phyloP scores from a whole-genome alignment of 2,797 vertebrate species.

The Parotocinclus haroldoi region DNA sequence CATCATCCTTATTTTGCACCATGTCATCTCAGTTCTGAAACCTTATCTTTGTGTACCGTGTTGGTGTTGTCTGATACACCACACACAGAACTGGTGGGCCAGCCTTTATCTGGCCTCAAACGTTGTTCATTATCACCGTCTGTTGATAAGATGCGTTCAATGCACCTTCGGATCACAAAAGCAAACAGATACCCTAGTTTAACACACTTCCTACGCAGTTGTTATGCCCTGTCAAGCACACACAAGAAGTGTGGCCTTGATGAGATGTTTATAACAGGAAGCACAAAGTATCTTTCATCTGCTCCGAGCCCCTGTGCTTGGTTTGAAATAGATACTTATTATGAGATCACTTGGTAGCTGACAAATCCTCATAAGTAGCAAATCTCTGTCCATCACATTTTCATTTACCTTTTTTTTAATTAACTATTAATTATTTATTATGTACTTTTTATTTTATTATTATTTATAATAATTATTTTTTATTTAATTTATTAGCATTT shows the following conservation, averaged over 20 bases:
- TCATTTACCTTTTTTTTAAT: slow-evolving; percentile 18
- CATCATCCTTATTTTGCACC: slow-evolving; percentile 29
- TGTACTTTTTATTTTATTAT: too few species aligned
- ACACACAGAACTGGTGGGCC: slow-evolving; percentile 53
- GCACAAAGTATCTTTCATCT: not conserved
- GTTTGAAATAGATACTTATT: slow-evolving; percentile 2
- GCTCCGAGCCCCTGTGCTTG: not conserved
- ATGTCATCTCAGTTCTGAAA: slow-evolving; percentile 58
- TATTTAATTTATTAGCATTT: slow-evolving; percentile 13
- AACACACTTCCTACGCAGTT: slow-evolving; percentile 11
- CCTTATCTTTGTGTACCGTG: slow-evolving; percentile 64
- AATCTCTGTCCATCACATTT: slow-evolving; percentile 26
- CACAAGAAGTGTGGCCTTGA: slow-evolving; percentile 1
- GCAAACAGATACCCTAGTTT: slow-evolving; percentile 51
- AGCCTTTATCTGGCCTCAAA: slow-evolving; percentile 46
- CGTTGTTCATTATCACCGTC: slow-evolving; percentile 63
- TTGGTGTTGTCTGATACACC: slow-evolving; percentile 54
- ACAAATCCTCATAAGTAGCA: slow-evolving; percentile 12
- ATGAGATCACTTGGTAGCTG: not conserved
- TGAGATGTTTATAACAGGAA: not conserved
- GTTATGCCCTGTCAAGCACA: slow-evolving; percentile 20
- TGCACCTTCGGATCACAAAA: slow-evolving; percentile 55
- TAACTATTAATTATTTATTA: slow-evolving; percentile 5
- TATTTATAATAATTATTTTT: slow-evolving; percentile 3
- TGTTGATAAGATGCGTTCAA: slow-evolving; percentile 55